Percentiles rank a stretch among this genome's conserved stretches.
These are phyloP conservation scores for Euborellia annulipes DNA, from an alignment of 1,140 invertebrate genomes.

Conservation along the genomic window DNA sequence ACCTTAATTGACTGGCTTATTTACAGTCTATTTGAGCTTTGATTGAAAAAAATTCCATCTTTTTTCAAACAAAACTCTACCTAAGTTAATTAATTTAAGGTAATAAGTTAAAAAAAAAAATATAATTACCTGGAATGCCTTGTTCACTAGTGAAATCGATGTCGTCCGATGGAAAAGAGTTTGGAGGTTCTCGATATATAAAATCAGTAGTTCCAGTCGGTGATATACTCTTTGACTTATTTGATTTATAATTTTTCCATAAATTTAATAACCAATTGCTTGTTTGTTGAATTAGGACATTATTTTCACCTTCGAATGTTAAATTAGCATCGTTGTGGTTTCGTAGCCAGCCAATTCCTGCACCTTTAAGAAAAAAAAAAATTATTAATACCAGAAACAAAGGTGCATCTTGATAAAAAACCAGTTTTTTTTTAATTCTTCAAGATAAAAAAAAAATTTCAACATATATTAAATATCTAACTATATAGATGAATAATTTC, in stretches of 20 bases:
- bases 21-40: too few relatives aligned
- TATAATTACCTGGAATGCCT: conserved; percentile 25
- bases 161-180: conserved; percentile 12
- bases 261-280: conserved; percentile 57
- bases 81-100: too few relatives aligned
- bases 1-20: too few relatives aligned
- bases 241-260: conserved; percentile 29
- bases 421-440: too few relatives aligned
- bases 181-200: conserved; percentile 22
- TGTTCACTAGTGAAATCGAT: conserved; percentile 28
- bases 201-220: conserved; percentile 49
- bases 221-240: conserved; percentile 27
- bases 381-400: too few relatives aligned
- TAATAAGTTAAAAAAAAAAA: conserved; percentile 3
- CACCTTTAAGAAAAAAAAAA: too few relatives aligned
- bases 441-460: too few relatives aligned
- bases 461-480: too few relatives aligned
- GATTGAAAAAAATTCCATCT: too few relatives aligned
- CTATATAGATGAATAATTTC: too few relatives aligned
- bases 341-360: conserved; percentile 55
- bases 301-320: conserved; percentile 84
- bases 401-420: too few relatives aligned
- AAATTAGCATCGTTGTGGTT: conserved; percentile 75
- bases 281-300: conserved; percentile 70
- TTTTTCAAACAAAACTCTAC: too few relatives aligned